Percentiles rank a stretch among this genome's conserved stretches.
phyloP scores from a whole-genome alignment of 2,113 vertebrate genomes.

The Scophthalmus maximus region DNA sequence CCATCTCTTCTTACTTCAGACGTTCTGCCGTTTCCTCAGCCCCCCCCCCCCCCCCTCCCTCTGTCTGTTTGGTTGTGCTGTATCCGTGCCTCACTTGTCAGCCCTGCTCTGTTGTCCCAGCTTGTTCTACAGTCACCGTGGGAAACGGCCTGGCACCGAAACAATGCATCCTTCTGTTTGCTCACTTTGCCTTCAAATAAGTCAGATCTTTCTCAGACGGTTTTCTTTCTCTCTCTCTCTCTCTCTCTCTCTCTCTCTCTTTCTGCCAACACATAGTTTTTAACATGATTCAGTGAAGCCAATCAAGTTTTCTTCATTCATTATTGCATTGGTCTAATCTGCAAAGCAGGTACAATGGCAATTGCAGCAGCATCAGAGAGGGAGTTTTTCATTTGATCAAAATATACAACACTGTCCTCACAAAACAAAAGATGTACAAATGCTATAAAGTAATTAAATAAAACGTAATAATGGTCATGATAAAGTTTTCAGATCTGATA shows the following conservation, averaged over 20 bases:
- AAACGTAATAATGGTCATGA: too few species aligned
- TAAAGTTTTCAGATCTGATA: too few species aligned
- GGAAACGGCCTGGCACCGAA: not conserved
- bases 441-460: too few species aligned
- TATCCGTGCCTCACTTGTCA: not conserved
- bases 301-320: not conserved
- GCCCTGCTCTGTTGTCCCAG: not conserved
- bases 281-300: not conserved
- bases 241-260: not conserved
- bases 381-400: too few species aligned
- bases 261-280: too few species aligned
- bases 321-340: not conserved
- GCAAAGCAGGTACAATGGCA: not conserved
- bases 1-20: not conserved
- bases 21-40: not conserved
- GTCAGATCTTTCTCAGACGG: not conserved
- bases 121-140: not conserved
- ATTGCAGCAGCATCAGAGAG: not conserved
- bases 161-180: not conserved
- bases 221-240: not conserved
- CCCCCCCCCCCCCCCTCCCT: not conserved
- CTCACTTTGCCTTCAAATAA: conserved; percentile 2
- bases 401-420: too few species aligned
- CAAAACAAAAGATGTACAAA: too few species aligned
- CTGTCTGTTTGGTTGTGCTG: not conserved